Conservation (phyloP, 2,888 invertebrate species). For the Thyatira batis region DNA sequence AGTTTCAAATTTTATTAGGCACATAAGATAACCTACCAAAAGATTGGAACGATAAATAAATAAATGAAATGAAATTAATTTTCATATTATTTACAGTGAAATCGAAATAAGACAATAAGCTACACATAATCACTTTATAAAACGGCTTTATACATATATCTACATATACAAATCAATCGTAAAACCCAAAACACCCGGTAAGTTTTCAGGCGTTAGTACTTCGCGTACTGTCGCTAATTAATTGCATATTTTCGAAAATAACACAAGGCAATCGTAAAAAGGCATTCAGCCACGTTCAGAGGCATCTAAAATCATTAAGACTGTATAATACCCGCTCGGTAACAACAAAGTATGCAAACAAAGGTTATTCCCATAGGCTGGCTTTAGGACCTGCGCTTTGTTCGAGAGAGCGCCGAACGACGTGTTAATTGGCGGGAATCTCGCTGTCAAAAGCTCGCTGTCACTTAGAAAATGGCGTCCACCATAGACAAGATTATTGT, state of each 20-base stretch:
- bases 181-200: constrained; percentile 31
- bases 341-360: constrained; percentile 61
- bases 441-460: constrained; percentile 37
- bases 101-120: constrained; percentile 6
- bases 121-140: constrained; percentile 25
- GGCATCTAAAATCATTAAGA: constrained; percentile 52
- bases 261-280: constrained; percentile 35
- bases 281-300: constrained; percentile 36
- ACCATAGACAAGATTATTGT: background rate
- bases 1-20: too few species aligned
- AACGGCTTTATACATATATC: too few species aligned
- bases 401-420: constrained; percentile 45
- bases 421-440: constrained; percentile 72
- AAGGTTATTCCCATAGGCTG: constrained; percentile 56
- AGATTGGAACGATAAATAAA: too few species aligned
- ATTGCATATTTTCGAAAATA: constrained; percentile 53
- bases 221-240: constrained; percentile 65
- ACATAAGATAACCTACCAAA: too few species aligned
- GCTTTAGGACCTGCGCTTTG: constrained; percentile 65
- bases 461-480: constrained; percentile 2
- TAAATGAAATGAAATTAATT: too few species aligned
- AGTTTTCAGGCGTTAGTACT: constrained; percentile 34
- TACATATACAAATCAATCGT: constrained; percentile 17
- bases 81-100: background rate
- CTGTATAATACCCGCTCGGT: constrained; percentile 51